A percentile compares a stretch with the other conserved stretches of the same genome.
phyloP scores from a whole-genome alignment of 2,888 invertebrate genomes.

The Mimumesa dahlbomi region DNA sequence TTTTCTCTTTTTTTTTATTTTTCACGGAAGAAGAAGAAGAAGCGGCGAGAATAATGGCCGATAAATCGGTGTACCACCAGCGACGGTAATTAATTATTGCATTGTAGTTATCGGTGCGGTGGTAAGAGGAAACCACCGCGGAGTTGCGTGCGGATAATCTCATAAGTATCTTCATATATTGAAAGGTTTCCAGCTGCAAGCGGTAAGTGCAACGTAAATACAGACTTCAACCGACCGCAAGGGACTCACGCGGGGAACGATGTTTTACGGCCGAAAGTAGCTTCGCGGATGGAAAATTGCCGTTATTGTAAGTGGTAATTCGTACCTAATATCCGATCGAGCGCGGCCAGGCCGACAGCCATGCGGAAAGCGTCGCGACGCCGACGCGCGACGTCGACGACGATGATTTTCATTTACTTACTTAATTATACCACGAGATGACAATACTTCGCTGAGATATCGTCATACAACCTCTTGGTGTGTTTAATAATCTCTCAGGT shows the following conservation, averaged over 20 bases:
- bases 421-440: no score
- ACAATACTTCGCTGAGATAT: no score
- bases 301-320: conserved; percentile 56
- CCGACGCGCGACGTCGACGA: neutral
- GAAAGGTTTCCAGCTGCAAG: conserved; percentile 52
- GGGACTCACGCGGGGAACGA: conserved; percentile 18
- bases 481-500: no score
- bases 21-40: conserved; percentile 13
- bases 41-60: conserved; percentile 22
- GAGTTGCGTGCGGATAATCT: conserved; percentile 63
- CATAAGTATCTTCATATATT: conserved; percentile 38
- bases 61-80: conserved; percentile 9
- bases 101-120: conserved; percentile 30
- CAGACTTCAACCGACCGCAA: conserved; percentile 38
- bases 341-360: no score
- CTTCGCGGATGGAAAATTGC: conserved; percentile 51
- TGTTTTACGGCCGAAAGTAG: conserved; percentile 41
- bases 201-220: conserved; percentile 49
- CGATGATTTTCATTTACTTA: no score
- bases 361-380: no score
- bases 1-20: no score
- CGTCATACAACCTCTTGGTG: no score
- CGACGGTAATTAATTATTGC: conserved; percentile 54
- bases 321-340: conserved; percentile 50
- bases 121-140: conserved; percentile 28